phyloP scores from a whole-genome alignment of 2,113 vertebrate genomes.

The Galbula dea region DNA sequence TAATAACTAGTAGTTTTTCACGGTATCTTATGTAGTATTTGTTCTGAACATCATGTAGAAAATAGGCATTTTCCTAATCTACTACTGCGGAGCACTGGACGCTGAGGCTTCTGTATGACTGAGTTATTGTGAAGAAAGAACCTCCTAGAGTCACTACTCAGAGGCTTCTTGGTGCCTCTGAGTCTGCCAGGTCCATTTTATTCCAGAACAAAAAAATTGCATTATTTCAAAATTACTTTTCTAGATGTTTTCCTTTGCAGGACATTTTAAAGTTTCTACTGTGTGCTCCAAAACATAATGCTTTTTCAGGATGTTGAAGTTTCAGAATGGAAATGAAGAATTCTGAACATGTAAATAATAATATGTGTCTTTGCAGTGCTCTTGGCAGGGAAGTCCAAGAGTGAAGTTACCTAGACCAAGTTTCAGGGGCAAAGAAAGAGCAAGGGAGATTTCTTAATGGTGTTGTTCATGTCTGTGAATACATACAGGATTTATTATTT shows the following conservation, averaged over 20 bases:
- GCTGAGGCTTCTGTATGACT: rapidly evolving
- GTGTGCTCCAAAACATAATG: background rate
- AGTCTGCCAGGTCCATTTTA: background rate
- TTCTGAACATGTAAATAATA: background rate
- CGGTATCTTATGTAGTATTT: background rate
- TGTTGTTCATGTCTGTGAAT: background rate
- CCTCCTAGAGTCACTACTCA: background rate
- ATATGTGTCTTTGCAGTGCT: background rate
- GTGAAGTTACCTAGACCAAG: background rate
- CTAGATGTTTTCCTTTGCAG: background rate
- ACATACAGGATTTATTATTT: background rate
- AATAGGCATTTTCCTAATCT: background rate
- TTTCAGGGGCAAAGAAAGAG: background rate
- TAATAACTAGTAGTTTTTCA: background rate
- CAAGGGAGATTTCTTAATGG: background rate
- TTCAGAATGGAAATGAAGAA: background rate
- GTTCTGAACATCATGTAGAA: background rate
- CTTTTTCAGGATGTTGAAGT: background rate
- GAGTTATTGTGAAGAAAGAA: background rate
- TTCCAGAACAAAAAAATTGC: background rate
- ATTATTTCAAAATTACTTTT: background rate
- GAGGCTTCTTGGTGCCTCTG: background rate
- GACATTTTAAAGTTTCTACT: background rate
- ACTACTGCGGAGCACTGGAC: background rate
- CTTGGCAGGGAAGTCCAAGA: background rate